phyloP scores from a whole-genome alignment of 2,888 invertebrate genomes.

The Chymomyza procnemis region DNA sequence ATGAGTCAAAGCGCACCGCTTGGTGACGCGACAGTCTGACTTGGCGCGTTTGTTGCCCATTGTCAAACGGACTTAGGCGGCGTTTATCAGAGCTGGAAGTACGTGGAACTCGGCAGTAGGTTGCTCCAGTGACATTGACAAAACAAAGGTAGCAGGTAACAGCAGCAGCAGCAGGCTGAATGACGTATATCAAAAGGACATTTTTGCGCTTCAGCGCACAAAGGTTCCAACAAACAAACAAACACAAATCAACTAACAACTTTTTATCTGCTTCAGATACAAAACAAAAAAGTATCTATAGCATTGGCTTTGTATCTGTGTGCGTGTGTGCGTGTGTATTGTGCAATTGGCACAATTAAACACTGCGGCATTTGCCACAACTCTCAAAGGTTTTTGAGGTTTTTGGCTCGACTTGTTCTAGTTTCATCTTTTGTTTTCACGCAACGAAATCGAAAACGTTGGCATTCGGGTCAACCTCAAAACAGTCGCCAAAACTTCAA shows the following conservation, averaged over 20 bases:
- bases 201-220: slow-evolving; percentile 61
- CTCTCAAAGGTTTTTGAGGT: slow-evolving; percentile 34
- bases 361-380: slow-evolving; percentile 14
- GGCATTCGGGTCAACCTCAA: slow-evolving; percentile 3
- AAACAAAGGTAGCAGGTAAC: neutral
- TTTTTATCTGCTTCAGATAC: neutral
- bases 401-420: slow-evolving; percentile 44
- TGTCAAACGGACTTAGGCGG: slow-evolving; percentile 8
- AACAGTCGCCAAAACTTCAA: slow-evolving; percentile 37
- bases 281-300: neutral
- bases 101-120: neutral
- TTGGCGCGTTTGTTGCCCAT: neutral
- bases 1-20: slow-evolving; percentile 55
- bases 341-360: slow-evolving; percentile 73
- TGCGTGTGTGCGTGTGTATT: slow-evolving; percentile 35
- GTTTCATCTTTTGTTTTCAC: slow-evolving; percentile 25
- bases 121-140: neutral
- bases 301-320: neutral
- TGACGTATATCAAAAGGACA: slow-evolving; percentile 50
- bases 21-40: slow-evolving; percentile 5
- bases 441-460: neutral
- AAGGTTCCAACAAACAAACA: slow-evolving; percentile 23
- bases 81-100: neutral
- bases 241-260: neutral
- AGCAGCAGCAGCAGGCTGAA: too few relatives aligned